Conservation (phyloP, 2,113 vertebrate species). For the Procavia capensis region DNA sequence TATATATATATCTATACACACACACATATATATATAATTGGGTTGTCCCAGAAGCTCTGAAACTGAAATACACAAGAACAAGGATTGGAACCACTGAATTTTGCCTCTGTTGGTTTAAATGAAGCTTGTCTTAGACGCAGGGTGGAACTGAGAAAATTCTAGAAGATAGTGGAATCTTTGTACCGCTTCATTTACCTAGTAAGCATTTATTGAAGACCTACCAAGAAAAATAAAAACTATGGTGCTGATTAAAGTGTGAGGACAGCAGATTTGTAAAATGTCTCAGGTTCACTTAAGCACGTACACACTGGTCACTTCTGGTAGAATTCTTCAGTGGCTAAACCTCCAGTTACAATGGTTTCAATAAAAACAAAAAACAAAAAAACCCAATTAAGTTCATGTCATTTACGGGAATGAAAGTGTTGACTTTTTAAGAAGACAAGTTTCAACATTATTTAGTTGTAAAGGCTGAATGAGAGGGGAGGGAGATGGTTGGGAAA, state of each 20-base stretch:
- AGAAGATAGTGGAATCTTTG: not conserved
- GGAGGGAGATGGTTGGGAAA: not conserved
- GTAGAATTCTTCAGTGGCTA: not conserved
- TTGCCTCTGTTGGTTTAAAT: not conserved
- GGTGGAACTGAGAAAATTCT: not conserved
- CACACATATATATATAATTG: too few relatives aligned
- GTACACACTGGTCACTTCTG: not conserved
- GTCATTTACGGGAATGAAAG: not conserved
- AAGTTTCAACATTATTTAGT: not conserved
- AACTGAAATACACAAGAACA: conserved; percentile 2
- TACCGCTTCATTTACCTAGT: not conserved
- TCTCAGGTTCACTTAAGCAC: not conserved
- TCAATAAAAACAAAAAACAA: too few relatives aligned
- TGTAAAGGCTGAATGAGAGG: not conserved
- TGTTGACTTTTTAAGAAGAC: not conserved
- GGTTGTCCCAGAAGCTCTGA: not conserved
- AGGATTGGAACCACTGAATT: not conserved
- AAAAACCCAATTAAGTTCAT: conserved; percentile 4
- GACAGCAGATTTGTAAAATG: not conserved
- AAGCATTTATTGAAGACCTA: not conserved
- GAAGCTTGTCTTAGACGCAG: not conserved
- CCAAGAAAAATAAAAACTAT: conserved; percentile 34
- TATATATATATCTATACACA: too few relatives aligned
- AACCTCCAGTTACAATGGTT: not conserved
- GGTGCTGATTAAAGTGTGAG: not conserved